phyloP scores from a whole-genome alignment of 92 coral and sea anemone species.

The Bergia puertoricense region DNA sequence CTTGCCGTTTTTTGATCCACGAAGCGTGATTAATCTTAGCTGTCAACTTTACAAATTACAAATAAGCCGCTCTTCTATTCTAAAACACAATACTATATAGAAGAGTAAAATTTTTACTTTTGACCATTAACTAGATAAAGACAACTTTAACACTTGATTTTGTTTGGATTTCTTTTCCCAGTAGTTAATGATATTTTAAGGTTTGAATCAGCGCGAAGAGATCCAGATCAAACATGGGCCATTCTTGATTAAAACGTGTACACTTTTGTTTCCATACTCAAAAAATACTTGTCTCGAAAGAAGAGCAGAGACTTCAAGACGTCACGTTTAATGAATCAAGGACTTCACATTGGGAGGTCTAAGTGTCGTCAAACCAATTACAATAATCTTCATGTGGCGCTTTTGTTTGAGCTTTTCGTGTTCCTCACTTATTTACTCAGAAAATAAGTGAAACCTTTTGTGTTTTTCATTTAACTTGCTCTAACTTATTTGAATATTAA shows the following conservation, averaged over 20 bases:
- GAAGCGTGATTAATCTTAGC: neutral
- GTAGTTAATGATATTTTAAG: neutral
- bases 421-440: neutral
- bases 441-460: neutral
- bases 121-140: neutral
- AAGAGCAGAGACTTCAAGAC: neutral
- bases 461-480: neutral
- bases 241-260: constrained; percentile 29
- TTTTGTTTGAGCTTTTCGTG: constrained; percentile 26
- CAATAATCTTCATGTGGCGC: constrained; percentile 21
- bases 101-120: neutral
- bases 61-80: neutral
- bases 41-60: neutral
- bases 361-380: neutral
- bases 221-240: neutral
- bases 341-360: constrained; percentile 22
- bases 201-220: neutral
- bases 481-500: neutral
- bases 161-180: neutral
- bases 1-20: neutral
- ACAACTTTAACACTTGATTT: neutral
- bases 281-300: neutral
- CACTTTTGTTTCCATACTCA: constrained; percentile 19
- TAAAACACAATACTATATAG: neutral
- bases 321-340: constrained; percentile 23